phyloP scores from a whole-genome alignment of 2,113 vertebrate genomes.

The Chloropsis cyanopogon region DNA sequence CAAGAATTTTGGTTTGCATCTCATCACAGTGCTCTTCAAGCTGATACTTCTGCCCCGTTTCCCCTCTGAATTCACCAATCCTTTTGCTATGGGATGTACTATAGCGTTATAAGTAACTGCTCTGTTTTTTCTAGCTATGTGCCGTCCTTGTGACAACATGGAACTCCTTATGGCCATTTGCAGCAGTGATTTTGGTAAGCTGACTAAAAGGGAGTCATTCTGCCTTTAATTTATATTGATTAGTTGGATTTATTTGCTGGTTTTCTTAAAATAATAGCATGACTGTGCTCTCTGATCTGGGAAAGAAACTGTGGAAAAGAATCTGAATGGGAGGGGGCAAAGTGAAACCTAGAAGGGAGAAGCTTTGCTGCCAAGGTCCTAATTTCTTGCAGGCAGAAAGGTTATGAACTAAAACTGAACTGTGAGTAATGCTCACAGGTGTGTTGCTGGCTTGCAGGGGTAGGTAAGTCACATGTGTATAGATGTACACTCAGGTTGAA shows the following conservation, averaged over 20 bases:
- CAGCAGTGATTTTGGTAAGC: conserved; percentile 83
- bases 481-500: not conserved
- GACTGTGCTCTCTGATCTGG: not conserved
- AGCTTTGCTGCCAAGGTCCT: not conserved
- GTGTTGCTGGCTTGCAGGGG: not conserved
- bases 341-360: not conserved
- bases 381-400: not conserved
- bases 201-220: not conserved
- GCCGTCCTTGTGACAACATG: conserved; percentile 75
- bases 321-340: accelerated
- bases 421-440: not conserved
- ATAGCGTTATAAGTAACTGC: not conserved
- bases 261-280: not conserved
- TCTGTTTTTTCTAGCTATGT: conserved; percentile 62
- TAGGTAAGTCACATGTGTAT: accelerated
- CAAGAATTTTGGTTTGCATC: not conserved
- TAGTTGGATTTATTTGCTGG: not conserved
- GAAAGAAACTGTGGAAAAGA: not conserved
- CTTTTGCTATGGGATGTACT: not conserved
- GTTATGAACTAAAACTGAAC: not conserved
- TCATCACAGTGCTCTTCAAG: not conserved
- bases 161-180: conserved; percentile 83
- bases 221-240: not conserved
- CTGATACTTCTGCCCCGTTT: not conserved
- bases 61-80: not conserved